These are phyloP conservation scores for Scylla paramamosain DNA, from an alignment of 1,140 invertebrate genomes.

Conservation along the genomic window DNA sequence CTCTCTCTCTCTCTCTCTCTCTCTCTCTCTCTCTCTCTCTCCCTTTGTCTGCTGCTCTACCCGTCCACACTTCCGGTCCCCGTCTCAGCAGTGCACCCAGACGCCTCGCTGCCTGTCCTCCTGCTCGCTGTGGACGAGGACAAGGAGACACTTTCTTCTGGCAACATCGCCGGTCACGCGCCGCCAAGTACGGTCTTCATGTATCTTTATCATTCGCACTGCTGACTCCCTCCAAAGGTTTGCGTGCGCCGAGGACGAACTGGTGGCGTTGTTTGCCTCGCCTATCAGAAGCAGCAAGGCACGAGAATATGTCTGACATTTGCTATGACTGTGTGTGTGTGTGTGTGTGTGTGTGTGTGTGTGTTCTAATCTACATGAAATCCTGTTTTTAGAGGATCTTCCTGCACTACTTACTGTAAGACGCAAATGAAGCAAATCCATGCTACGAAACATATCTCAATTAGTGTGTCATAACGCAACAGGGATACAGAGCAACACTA, in stretches of 20 bases:
- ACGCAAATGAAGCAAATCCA: neutral
- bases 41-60: neutral
- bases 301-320: neutral
- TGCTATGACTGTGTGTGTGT: slow-evolving; percentile 30
- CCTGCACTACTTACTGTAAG: no score
- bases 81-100: neutral
- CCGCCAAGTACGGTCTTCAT: neutral
- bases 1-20: slow-evolving; percentile 52
- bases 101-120: neutral
- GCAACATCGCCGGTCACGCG: slow-evolving; percentile 7
- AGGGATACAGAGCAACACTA: neutral
- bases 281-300: neutral
- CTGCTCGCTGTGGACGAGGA: neutral
- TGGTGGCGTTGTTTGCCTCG: no score
- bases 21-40: slow-evolving; percentile 52
- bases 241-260: neutral
- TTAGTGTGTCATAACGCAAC: neutral
- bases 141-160: neutral
- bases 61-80: no score
- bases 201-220: slow-evolving; percentile 6
- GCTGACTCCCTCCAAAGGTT: neutral
- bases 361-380: neutral
- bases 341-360: slow-evolving; percentile 53
- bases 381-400: neutral
- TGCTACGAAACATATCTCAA: neutral